Evolutionary conservation across 2,888 invertebrate genomes (phyloP), one percentile per base, ranked within the genome.

Genomic region (Liopterus haemorrhoidalis): DNA sequence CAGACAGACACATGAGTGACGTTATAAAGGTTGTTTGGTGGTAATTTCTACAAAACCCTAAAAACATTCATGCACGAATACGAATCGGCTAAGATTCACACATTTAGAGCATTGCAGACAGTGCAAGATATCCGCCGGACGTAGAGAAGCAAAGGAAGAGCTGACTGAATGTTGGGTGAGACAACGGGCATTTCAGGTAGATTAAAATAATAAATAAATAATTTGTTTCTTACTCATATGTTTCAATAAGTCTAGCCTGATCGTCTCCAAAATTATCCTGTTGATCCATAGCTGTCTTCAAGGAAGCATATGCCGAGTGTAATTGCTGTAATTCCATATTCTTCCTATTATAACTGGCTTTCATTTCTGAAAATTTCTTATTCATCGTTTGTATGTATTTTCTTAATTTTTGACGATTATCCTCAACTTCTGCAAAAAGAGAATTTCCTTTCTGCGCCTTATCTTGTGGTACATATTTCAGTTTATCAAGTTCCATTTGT

Each of bases 381-480:
- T 61, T 60, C 57, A 64, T 59, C 12, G 41, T 49, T n/a, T 54
- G 51, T 18, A 63, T 50, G n/a, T 56, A 56, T 31, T 60, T 50
- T 55, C 62, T 58, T 9, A 64, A 49, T 46, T 62, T 50, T 6
- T 62, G 50, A 18, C 64, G 55, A 36, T 60, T 60, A 42, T 64
- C 63, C 47, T 65, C 56, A 2, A 66, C 65, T 58, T 66, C 66
- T 19, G 63, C 65, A 59, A 66, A 66, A 38, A 66, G 51, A 3
- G 66, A 66, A 54, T 66, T 66, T 22, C 66, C 66, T 54, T 58
- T 57, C 30, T 54, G 57, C 16, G 55, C 49, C 27, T 52, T 48
- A 51, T 62, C 60, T 14, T 59, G 40, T 3, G 64, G 64, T 49
- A 57, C 57, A 41, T 43, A 56, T 54, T 57, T 63, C 4, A 56